Conservation (phyloP, 2,113 vertebrate species). For the Mobula birostris region DNA sequence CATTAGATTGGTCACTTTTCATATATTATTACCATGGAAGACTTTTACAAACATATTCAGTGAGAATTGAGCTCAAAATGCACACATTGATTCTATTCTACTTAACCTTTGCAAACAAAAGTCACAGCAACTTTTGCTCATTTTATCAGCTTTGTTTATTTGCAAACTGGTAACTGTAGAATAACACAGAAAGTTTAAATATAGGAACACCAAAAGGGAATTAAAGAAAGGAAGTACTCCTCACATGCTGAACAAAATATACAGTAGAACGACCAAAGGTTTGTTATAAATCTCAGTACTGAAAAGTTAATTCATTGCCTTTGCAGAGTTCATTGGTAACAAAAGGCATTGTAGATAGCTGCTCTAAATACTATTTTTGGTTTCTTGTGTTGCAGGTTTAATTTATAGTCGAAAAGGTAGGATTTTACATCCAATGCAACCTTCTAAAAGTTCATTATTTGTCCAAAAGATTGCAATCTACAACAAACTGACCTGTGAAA, state of each 20-base stretch:
- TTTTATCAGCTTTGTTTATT: conserved; percentile 23
- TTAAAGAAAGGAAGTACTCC: background rate
- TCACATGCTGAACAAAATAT: conserved; percentile 15
- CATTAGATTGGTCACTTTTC: too few species aligned
- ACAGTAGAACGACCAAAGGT: background rate
- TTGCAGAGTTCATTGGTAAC: background rate
- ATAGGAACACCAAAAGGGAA: background rate
- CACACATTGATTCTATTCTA: background rate
- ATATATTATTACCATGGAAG: background rate
- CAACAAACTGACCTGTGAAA: background rate
- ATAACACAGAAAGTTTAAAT: conserved; percentile 1
- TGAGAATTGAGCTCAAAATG: background rate
- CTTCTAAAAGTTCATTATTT: conserved; percentile 2
- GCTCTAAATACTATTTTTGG: conserved; percentile 1
- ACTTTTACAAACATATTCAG: background rate
- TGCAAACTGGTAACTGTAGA: conserved; percentile 18
- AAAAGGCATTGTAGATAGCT: conserved; percentile 19
- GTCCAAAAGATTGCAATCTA: background rate
- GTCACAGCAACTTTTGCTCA: too few species aligned
- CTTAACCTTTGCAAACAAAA: too few species aligned
- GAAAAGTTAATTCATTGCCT: conserved; percentile 7
- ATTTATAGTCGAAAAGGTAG: background rate
- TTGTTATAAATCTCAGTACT: conserved; percentile 21
- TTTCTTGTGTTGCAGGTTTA: background rate
- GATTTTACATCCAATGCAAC: background rate